Percentiles rank a stretch among this genome's conserved stretches.
These are phyloP conservation scores for Orthonyx spaldingii DNA, from an alignment of 2,113 vertebrate species.

Conservation along the genomic window DNA sequence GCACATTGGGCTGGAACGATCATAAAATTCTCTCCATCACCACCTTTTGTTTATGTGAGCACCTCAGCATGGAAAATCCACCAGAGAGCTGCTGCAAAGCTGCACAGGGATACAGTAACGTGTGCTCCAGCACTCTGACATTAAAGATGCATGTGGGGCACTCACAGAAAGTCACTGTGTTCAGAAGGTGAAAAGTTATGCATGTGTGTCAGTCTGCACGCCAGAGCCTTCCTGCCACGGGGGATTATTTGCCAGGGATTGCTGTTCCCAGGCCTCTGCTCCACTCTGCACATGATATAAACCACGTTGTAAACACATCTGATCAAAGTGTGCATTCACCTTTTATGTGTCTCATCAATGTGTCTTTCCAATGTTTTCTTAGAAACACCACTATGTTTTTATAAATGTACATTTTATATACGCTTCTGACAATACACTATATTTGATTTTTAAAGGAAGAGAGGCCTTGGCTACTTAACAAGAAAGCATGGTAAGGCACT, in stretches of 20 bases:
- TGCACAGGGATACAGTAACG: neutral
- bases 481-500: constrained; percentile 62
- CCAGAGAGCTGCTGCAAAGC: neutral
- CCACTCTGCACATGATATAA: constrained; percentile 59
- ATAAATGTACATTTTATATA: constrained; percentile 60
- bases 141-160: neutral
- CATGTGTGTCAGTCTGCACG: neutral
- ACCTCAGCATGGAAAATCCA: neutral
- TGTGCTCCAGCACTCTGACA: neutral
- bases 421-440: constrained; percentile 36
- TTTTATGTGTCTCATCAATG: constrained; percentile 60
- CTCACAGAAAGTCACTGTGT: neutral
- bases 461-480: constrained; percentile 49
- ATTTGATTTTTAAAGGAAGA: constrained; percentile 55
- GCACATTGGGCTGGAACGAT: rapidly evolving
- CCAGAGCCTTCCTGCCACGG: constrained; percentile 6
- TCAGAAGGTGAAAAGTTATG: constrained; percentile 8
- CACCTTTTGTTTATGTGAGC: neutral
- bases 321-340: constrained; percentile 54
- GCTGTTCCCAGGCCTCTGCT: constrained; percentile 59
- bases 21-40: neutral
- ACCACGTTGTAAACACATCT: constrained; percentile 69
- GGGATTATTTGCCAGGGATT: constrained; percentile 59
- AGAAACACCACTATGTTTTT: constrained; percentile 43
- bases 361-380: constrained; percentile 59